Evolutionary conservation across 2,888 invertebrate genomes (phyloP), one percentile per base, ranked within the genome.

Genomic region (Leptothorax acervorum): DNA sequence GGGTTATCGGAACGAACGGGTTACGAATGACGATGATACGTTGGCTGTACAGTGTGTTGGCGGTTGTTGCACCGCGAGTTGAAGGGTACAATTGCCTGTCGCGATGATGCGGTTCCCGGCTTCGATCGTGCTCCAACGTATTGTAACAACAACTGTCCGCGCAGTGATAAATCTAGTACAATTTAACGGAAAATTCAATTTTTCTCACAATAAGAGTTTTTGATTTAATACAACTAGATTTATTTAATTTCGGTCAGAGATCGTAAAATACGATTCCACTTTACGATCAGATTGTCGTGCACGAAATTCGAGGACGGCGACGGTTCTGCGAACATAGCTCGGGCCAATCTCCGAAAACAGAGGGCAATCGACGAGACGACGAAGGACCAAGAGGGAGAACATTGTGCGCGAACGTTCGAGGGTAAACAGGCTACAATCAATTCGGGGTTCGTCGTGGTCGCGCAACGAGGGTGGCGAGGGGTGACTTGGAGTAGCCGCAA

Each of bases 371-470:
- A 88, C 85, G 84, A 45, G 23, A 82, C 86, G 65, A 71, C 85
- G 82, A 82, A 87, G 87, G 84, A 85, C 82, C 86, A 84, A 84
- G 78, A 76, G 76, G 65, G 28, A 57, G 57, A 57, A 86, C 88
- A 90, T 89, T 92, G 90, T 89, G 89, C 86, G 86, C 83, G 86
- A 88, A 90, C 84, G 88, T 88, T 88, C 89, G 86, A 89, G 89
- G 89, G 90, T 91, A 92, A 92, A 92, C 91, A 91, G 86, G 82
- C 89, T 89, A 90, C 92, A 92, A 92, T 93, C 92, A 92, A 92
- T 92, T 92, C 90, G 90, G 83, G 91, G 90, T 89, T 88, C 85
- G 86, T 84, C 86, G 89, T 89, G 88, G 87, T 86, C 85, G 88
- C 85, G 85, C 86, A 84, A 84, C 85, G 85, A 78, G 78, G 82